These are phyloP conservation scores for Pseudopipra pipra DNA, from an alignment of 2,113 vertebrate genomes.

Conservation along the genomic window DNA sequence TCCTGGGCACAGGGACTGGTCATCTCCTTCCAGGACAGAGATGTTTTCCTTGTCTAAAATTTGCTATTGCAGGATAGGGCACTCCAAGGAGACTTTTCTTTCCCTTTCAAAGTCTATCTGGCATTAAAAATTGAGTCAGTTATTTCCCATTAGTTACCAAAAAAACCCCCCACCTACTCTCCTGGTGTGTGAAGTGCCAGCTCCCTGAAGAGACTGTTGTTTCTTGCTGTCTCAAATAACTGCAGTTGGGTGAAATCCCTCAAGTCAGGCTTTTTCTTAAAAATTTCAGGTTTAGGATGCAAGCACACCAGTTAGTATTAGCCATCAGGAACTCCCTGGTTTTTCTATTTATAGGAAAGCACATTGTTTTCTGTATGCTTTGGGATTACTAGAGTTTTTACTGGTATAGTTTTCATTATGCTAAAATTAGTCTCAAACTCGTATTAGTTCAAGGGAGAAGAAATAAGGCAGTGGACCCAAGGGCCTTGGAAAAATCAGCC, in stretches of 20 bases:
- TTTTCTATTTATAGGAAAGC: neutral
- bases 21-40: neutral
- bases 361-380: neutral
- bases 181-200: neutral
- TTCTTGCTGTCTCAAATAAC: neutral
- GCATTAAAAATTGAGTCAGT: neutral
- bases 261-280: neutral
- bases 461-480: neutral
- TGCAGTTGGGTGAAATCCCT: neutral
- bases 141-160: neutral
- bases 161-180: accelerated
- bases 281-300: neutral
- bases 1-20: neutral
- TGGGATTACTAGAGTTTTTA: neutral
- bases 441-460: neutral
- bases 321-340: neutral
- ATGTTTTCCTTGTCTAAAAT: neutral
- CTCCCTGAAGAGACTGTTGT: neutral
- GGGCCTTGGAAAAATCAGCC: neutral
- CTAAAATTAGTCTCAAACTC: neutral
- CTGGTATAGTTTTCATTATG: neutral
- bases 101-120: neutral
- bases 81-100: neutral
- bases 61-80: accelerated
- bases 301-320: neutral